Conservation (phyloP, 2,113 vertebrate species). For the Okapia johnstoni region DNA sequence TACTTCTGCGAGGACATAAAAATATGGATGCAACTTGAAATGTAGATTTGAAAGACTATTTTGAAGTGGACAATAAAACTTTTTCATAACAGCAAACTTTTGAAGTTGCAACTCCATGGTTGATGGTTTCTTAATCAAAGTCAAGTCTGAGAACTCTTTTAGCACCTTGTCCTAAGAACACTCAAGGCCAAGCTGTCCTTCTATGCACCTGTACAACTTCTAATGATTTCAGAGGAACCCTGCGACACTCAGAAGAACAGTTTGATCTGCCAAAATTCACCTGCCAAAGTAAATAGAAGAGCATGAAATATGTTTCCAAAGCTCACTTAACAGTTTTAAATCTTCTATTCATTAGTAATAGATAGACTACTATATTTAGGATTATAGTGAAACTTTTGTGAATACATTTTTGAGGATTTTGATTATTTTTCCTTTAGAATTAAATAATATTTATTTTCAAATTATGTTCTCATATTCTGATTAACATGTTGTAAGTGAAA, state of each 20-base stretch:
- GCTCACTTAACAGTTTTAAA: neutral
- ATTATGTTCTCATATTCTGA: neutral
- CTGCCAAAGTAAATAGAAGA: neutral
- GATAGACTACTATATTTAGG: neutral
- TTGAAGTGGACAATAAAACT: neutral
- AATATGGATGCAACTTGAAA: neutral
- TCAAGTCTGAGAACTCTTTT: neutral
- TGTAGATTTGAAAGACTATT: neutral
- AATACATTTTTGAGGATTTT: neutral
- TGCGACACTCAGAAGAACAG: neutral
- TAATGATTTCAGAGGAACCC: neutral
- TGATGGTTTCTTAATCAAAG: conserved; percentile 28
- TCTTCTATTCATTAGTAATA: neutral
- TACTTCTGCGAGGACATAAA: neutral
- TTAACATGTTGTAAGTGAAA: neutral
- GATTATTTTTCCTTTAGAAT: neutral
- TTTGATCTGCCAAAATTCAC: neutral
- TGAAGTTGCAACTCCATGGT: neutral
- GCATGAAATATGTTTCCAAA: neutral
- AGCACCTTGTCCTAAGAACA: neutral
- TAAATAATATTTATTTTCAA: neutral
- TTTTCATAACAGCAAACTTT: neutral
- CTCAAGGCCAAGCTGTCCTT: neutral
- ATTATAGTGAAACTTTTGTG: neutral
- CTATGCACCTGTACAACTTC: neutral